Evolutionary conservation across 2,797 vertebrate genomes (phyloP).

Genomic region (Loriculus beryllinus): DNA sequence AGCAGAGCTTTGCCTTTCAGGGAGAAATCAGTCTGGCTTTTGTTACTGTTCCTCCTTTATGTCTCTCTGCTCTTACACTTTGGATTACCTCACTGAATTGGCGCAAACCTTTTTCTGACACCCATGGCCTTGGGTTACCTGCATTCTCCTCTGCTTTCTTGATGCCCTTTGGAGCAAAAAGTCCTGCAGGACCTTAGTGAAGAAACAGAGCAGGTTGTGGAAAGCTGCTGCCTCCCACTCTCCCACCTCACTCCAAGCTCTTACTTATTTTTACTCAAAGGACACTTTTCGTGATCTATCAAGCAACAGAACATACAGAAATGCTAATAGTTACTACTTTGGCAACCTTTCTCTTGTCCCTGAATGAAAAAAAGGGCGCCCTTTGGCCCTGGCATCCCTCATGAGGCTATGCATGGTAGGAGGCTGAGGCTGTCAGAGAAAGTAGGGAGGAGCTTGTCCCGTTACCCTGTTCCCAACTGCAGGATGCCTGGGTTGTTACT

Average conservation of each 20-base stretch:
- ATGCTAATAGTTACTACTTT: background rate
- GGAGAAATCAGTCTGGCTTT: background rate
- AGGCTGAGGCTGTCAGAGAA: background rate
- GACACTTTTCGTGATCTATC: background rate
- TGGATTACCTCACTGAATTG: background rate
- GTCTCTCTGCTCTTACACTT: background rate
- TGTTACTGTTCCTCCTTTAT: background rate
- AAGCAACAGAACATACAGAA: background rate
- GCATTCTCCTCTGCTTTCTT: background rate
- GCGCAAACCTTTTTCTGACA: background rate
- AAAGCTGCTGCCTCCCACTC: background rate
- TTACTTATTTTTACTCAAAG: background rate
- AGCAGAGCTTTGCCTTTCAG: background rate
- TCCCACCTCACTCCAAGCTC: background rate
- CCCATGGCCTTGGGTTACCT: background rate
- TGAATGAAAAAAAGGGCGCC: background rate
- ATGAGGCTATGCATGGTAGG: background rate
- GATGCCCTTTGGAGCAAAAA: background rate
- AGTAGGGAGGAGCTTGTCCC: background rate
- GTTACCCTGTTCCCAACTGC: background rate
- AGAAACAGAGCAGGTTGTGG: background rate
- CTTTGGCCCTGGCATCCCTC: background rate
- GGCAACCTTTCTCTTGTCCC: background rate
- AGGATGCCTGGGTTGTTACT: background rate
- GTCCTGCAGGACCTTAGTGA: background rate